Base-by-base conservation (phyloP, 2,113 vertebrate species). In the Ptyas mucosa region DNA sequence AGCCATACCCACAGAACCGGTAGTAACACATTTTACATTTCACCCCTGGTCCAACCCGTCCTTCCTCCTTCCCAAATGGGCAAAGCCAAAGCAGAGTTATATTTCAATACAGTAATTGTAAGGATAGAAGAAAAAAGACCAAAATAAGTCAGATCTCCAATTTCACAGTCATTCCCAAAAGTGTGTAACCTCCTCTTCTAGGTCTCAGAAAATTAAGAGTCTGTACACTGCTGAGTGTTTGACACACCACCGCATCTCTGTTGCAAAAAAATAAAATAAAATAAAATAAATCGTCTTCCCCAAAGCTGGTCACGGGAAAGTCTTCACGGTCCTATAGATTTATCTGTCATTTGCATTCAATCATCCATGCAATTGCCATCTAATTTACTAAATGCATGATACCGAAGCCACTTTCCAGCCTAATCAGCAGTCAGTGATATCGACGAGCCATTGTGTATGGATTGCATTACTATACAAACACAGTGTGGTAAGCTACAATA, bases 291-390 rank as follows among this genome's bases (percentile, higher is more conserved):
- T 20, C 12, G 20, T 88, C 58, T 88, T 88, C 87, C 86, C 49
- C 87, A 39, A 92, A 54, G 91, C 49, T 88, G 12, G 58, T 92
- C 57, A 55, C 18, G 7, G 34, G 58, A 69, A 92, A 75, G 15
- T 24, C 51, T 88, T 92, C 29, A 20, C 1, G 39, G 58, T 54
- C 51, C 91, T 89, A 89, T 49, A 92, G 91, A 89, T 92, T 92
- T 88, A 55, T 87, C 52, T 69, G 52, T 89, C 87, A 88, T 92
- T 92, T 89, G 91, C 91, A 89, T 89, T 55, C 87, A 81, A 55
- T 75, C 26, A 26, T 61, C 87, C 15, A 8, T 89, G 87, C 91
- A 75, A 53, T 54, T 49, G 87, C 61, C 61, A 92, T 81, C 34
- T 92, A 89, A 92, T 81, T 64, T 69, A 64, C 34, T 55, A 92